Evolutionary conservation across 2,113 vertebrate genomes (phyloP).

Genomic region (Nibea coibor): DNA sequence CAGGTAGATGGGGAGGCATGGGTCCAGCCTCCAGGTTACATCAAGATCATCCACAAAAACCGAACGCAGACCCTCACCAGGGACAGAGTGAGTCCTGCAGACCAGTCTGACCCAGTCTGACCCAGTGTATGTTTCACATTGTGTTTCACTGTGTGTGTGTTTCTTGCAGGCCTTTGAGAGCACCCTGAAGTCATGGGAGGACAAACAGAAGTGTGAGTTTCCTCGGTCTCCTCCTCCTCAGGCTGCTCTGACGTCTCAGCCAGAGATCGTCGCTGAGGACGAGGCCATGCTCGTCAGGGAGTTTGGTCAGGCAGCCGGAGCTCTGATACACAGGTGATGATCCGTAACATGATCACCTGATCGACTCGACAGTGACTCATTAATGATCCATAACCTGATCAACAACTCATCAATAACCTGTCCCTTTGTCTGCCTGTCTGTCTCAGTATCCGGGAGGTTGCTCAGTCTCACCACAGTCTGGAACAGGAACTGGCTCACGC

Average conservation of each 20-base stretch:
- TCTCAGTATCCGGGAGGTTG: slow-evolving; percentile 93
- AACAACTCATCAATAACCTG: too few species aligned
- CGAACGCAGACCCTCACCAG: slow-evolving; percentile 95
- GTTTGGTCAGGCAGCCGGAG: slow-evolving; percentile 92
- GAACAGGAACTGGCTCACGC: slow-evolving; percentile 98
- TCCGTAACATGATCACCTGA: background rate
- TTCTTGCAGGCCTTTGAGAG: slow-evolving; percentile 91
- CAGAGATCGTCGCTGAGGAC: slow-evolving; percentile 92
- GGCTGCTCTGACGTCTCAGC: slow-evolving; percentile 85
- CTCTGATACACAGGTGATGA: slow-evolving; percentile 92
- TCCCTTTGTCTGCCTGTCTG: too few species aligned
- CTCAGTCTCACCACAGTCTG: slow-evolving; percentile 90
- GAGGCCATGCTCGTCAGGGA: slow-evolving; percentile 91
- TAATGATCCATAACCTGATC: too few species aligned
- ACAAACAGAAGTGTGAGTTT: slow-evolving; percentile 96
- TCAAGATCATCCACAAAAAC: slow-evolving; percentile 97
- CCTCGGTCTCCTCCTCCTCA: slow-evolving; percentile 81
- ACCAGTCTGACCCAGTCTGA: background rate
- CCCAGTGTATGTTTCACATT: too few species aligned
- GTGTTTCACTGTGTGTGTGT: background rate
- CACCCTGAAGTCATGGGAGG: slow-evolving; percentile 98
- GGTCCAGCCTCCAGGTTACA: slow-evolving; percentile 96
- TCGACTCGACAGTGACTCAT: too few species aligned
- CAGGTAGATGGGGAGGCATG: slow-evolving; percentile 99
- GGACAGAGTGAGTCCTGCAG: slow-evolving; percentile 87